Evolutionary conservation across 2,113 vertebrate genomes (phyloP), one percentile per base, ranked within the genome.

Genomic region (Toxotes jaculatrix): DNA sequence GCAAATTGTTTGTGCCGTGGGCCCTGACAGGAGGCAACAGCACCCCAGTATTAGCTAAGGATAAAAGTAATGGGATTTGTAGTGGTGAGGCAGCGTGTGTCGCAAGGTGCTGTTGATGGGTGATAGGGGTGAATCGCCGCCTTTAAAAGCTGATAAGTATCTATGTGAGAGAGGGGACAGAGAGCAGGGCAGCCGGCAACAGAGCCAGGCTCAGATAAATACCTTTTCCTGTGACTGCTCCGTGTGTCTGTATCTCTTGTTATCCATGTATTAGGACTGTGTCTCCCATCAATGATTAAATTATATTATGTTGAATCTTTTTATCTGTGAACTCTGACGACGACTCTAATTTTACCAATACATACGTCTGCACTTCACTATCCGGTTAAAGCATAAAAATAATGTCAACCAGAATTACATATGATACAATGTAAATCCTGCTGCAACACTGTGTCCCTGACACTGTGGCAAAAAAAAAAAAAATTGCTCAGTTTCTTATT

Each of bases 41-140:
- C 84, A 87, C 79, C 87, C 81, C 83, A 73, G 93, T 87, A 95
- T 94, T 95, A 95, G 94, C 89, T 83, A 91, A 93, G 93, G 93
- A 95, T 94, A 91, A 95, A 94, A 91, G 93, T 94, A 95, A 95
- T 95, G 92, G 91, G 94, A 94, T 95, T 93, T 95, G 93, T 94
- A 93, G 87, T 90, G 86, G 85, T 77, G 89, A 93, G 90, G 89
- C 91, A 87, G 82, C 74, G 77, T 77, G 83, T 93, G 93, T 90
- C 79, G 84, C 87, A 65, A 90, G 93, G 92, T 91, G 88, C 93
- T 94, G 91, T 87, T 94, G 93, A 95, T 93, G 90, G 88, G 91
- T 90, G 93, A 95, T 94, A 93, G 92, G 88, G 86, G 89, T 84
- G 85, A 88, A 89, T 90, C 85, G 81, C 77, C 53, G 71, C 87